Percentiles rank a stretch among this genome's conserved stretches.
phyloP scores from a whole-genome alignment of 2,888 invertebrate species.

The Tipula lateralis region DNA sequence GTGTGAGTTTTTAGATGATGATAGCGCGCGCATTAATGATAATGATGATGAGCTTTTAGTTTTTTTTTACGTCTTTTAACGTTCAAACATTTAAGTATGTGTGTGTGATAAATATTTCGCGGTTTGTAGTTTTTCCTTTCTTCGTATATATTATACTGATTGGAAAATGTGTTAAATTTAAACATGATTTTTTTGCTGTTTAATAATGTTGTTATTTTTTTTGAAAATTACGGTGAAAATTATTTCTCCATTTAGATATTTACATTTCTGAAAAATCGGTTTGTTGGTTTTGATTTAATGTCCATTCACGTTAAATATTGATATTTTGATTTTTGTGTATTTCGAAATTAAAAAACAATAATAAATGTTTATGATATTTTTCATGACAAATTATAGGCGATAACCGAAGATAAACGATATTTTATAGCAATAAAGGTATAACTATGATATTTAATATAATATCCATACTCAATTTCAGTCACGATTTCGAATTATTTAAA shows the following conservation, averaged over 20 bases:
- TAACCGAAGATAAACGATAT: background rate
- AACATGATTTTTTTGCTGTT: background rate
- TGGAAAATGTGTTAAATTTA: background rate
- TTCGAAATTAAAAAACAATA: background rate
- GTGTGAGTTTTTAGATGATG: background rate
- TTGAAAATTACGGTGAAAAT: background rate
- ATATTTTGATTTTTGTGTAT: background rate
- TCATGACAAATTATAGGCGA: background rate
- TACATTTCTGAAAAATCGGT: background rate
- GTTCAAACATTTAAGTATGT: background rate
- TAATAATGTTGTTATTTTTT: background rate
- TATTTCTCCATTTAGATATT: background rate
- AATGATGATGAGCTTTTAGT: slow-evolving; percentile 19
- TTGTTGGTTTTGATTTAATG: background rate
- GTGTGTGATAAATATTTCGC: background rate
- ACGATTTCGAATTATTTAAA: background rate
- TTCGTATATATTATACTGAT: background rate
- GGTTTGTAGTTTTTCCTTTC: background rate
- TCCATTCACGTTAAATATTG: background rate
- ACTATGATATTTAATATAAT: background rate
- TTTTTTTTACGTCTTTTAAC: background rate
- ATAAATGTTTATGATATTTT: background rate
- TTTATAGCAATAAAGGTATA: background rate
- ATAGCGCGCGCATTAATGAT: slow-evolving; percentile 3
- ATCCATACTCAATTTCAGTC: background rate